Percentiles rank a stretch among this genome's conserved stretches.
These are phyloP conservation scores for Sporophila hypoxantha DNA, from an alignment of 2,113 vertebrate species.

Conservation along the genomic window DNA sequence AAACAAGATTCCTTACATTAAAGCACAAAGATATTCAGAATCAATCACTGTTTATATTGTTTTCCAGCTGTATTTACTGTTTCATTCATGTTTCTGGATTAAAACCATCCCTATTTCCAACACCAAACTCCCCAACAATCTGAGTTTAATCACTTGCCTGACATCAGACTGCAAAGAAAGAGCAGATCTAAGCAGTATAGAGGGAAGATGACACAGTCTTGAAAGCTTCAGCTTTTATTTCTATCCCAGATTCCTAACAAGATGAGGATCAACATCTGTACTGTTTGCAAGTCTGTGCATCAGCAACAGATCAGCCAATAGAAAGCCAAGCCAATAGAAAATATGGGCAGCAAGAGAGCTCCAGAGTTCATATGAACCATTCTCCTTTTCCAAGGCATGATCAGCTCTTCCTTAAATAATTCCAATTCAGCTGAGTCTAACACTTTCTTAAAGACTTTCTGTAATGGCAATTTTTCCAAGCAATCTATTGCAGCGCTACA, in stretches of 20 bases:
- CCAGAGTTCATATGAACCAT: background rate
- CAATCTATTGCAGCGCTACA: background rate
- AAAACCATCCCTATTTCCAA: background rate
- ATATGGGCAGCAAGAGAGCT: background rate
- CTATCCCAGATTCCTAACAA: background rate
- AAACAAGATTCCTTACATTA: background rate
- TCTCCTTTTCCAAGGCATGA: background rate
- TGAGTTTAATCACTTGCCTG: constrained; percentile 9
- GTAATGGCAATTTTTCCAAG: background rate
- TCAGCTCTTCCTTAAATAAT: background rate
- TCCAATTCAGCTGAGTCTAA: background rate
- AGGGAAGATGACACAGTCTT: background rate
- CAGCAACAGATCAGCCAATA: background rate
- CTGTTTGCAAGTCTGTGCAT: background rate
- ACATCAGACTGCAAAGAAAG: background rate
- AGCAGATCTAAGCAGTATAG: background rate
- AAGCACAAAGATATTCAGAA: background rate
- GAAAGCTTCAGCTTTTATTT: constrained; percentile 1
- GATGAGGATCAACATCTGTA: background rate
- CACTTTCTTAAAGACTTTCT: background rate
- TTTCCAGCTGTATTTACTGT: background rate
- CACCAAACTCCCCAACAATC: background rate
- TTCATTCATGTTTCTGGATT: background rate
- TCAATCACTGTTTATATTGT: background rate
- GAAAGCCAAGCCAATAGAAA: background rate